phyloP scores from a whole-genome alignment of 2,888 invertebrate species.

The Thelaira solivaga region DNA sequence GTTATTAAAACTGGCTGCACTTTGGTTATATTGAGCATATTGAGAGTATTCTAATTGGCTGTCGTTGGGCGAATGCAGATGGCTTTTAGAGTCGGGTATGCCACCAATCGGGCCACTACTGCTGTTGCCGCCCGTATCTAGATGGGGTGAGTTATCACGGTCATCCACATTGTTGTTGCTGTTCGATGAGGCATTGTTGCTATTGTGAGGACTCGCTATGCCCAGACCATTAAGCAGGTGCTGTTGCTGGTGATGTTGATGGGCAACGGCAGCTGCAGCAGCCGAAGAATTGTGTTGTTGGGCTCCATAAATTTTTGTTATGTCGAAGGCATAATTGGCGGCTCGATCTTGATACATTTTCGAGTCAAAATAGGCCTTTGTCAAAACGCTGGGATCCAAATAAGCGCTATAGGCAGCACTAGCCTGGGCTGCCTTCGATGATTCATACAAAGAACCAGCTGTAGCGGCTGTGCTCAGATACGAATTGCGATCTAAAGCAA shows the following conservation, averaged over 20 bases:
- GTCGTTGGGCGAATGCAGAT: slow-evolving; percentile 75
- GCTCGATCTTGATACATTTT: slow-evolving; percentile 78
- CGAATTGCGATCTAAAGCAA: slow-evolving; percentile 75
- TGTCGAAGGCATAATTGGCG: slow-evolving; percentile 77
- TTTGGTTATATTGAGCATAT: slow-evolving; percentile 72
- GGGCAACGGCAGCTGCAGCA: slow-evolving; percentile 72
- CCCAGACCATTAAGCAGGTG: slow-evolving; percentile 70
- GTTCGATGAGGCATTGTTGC: slow-evolving; percentile 68
- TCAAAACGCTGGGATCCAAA: slow-evolving; percentile 77
- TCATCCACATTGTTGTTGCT: slow-evolving; percentile 74
- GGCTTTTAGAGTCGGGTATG: slow-evolving; percentile 71
- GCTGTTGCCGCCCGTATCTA: slow-evolving; percentile 70
- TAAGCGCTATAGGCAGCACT: slow-evolving; percentile 77
- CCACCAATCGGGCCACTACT: slow-evolving; percentile 57
- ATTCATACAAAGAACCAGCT: slow-evolving; percentile 73
- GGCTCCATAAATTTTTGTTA: slow-evolving; percentile 77
- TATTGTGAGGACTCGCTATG: slow-evolving; percentile 67
- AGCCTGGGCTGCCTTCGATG: slow-evolving; percentile 73
- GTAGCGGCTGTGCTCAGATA: slow-evolving; percentile 74
- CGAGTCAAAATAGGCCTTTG: slow-evolving; percentile 77
- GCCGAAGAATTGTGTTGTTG: slow-evolving; percentile 72
- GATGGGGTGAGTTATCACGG: slow-evolving; percentile 75
- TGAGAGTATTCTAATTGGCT: slow-evolving; percentile 75
- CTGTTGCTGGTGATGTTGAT: slow-evolving; percentile 72
- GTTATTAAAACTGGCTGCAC: slow-evolving; percentile 56